phyloP scores from a whole-genome alignment of 37 sponge, comb jelly and placozoan genomes.

The Axinella damicornis region DNA sequence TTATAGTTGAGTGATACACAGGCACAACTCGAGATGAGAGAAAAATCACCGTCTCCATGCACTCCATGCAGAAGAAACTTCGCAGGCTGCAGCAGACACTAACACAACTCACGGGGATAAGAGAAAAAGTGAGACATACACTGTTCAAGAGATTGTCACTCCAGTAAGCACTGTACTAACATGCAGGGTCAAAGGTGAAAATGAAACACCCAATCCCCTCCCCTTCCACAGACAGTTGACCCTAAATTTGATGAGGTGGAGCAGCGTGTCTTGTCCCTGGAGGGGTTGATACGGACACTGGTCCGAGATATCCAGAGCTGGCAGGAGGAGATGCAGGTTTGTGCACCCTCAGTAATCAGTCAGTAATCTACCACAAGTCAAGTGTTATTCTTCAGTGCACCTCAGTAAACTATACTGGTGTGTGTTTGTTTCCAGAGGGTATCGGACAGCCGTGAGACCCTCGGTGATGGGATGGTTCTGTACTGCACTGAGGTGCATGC shows the following conservation, averaged over 20 bases:
- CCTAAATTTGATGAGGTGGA: slow-evolving; percentile 78
- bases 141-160: neutral
- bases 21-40: slow-evolving; percentile 47
- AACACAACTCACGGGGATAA: slow-evolving; percentile 76
- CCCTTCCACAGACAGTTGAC: slow-evolving; percentile 77
- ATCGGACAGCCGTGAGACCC: slow-evolving; percentile 7
- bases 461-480: slow-evolving; percentile 30
- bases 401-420: too few species aligned
- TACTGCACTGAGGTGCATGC: slow-evolving; percentile 4
- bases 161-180: too few species aligned
- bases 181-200: too few species aligned
- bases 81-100: slow-evolving; percentile 60
- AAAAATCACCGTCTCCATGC: slow-evolving; percentile 49
- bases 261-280: slow-evolving; percentile 47
- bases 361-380: too few species aligned
- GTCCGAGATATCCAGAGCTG: slow-evolving; percentile 18
- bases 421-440: neutral
- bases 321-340: slow-evolving; percentile 54
- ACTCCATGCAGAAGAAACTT: slow-evolving; percentile 77
- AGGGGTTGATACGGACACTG: slow-evolving; percentile 29
- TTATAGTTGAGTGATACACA: slow-evolving; percentile 74
- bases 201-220: too few species aligned
- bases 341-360: neutral
- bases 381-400: too few species aligned
- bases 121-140: slow-evolving; percentile 51